phyloP scores from a whole-genome alignment of 2,797 vertebrate genomes.

The Eulemur rubriventer region DNA sequence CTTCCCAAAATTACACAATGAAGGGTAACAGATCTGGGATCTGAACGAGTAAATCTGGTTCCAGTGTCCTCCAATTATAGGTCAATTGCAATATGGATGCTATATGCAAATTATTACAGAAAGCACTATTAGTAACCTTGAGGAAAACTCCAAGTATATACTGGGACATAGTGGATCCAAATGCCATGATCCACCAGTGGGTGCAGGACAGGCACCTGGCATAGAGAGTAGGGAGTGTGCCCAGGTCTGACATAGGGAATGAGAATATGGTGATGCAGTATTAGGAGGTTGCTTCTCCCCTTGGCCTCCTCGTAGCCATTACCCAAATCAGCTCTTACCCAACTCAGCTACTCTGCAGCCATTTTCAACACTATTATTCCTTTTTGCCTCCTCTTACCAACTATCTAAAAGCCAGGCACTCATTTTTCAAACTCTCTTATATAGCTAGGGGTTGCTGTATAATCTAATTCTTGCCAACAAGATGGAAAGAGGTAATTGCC shows the following conservation, averaged over 20 bases:
- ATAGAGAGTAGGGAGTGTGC: neutral
- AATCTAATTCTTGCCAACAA: neutral
- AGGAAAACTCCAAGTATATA: neutral
- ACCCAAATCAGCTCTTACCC: neutral
- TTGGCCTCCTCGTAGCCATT: neutral
- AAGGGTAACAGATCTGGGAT: neutral
- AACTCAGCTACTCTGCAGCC: neutral
- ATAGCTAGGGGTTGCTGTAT: neutral
- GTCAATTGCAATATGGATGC: neutral
- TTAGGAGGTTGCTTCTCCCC: neutral
- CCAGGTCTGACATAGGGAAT: neutral
- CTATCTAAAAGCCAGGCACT: neutral
- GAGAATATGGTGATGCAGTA: neutral
- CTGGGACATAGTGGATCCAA: neutral
- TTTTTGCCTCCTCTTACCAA: neutral
- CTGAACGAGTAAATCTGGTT: neutral
- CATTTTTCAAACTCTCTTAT: neutral
- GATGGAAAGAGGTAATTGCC: neutral
- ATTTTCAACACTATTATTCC: neutral
- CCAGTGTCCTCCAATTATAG: neutral
- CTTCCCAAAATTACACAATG: neutral
- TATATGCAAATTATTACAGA: neutral
- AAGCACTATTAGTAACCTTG: neutral
- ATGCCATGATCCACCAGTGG: neutral
- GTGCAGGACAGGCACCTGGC: neutral